Evolutionary conservation across 2,888 invertebrate genomes (phyloP).

Genomic region (Vesta saturnalis): DNA sequence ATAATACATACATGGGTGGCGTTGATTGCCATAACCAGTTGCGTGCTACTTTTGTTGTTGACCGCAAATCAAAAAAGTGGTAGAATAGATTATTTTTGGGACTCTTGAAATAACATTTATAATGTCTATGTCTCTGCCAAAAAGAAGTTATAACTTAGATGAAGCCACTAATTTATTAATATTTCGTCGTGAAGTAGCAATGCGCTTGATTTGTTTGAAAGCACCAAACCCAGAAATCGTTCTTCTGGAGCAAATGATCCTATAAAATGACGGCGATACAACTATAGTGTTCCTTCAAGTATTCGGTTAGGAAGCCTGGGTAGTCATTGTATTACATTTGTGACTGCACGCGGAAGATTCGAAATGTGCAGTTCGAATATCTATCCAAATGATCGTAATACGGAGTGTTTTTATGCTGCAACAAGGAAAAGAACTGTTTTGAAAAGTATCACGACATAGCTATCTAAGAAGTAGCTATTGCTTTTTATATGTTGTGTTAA

Average conservation of each 20-base stretch:
- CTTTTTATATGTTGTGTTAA: too few relatives aligned
- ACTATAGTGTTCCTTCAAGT: too few relatives aligned
- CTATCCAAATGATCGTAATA: conserved; percentile 11
- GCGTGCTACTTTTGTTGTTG: too few relatives aligned
- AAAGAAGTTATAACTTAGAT: neutral
- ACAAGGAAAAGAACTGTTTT: neutral
- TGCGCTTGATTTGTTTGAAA: neutral
- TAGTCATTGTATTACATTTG: too few relatives aligned
- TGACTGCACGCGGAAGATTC: neutral
- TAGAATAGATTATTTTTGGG: conserved; percentile 42
- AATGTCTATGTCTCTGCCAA: conserved; percentile 37
- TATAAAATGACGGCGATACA: neutral
- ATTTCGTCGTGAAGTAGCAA: neutral
- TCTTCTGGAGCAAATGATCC: neutral
- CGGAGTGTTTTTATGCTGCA: conserved; percentile 13
- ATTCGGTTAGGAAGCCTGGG: too few relatives aligned
- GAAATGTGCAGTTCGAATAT: conserved; percentile 9
- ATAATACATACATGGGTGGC: conserved; percentile 8
- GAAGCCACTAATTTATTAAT: neutral
- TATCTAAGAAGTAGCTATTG: neutral
- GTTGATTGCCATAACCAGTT: conserved; percentile 13
- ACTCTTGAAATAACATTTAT: conserved; percentile 45
- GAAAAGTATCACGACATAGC: neutral
- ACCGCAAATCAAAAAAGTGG: too few relatives aligned
- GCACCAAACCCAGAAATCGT: neutral